Conservation (phyloP, 1,140 invertebrate species). For the Diprion similis region DNA sequence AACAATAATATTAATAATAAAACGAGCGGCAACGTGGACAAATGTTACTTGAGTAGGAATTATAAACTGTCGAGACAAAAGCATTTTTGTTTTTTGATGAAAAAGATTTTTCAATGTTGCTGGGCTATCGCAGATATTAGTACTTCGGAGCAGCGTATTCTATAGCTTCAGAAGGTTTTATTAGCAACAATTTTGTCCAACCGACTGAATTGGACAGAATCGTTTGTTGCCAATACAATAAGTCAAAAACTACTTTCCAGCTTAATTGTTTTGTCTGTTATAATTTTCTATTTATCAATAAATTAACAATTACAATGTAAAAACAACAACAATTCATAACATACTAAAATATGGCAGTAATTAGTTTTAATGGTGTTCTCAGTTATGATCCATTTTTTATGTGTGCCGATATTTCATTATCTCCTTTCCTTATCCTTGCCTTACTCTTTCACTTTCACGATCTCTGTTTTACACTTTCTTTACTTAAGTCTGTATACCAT, state of each 20-base stretch:
- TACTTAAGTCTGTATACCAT: neutral
- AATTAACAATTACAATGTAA: conserved; percentile 21
- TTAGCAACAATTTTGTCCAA: too few species aligned
- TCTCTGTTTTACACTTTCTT: neutral
- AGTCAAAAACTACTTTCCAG: neutral
- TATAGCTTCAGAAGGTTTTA: too few species aligned
- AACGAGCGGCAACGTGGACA: too few species aligned
- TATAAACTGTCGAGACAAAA: too few species aligned
- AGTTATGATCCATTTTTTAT: too few species aligned
- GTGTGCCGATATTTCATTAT: neutral
- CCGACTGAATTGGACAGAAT: too few species aligned
- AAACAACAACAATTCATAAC: conserved; percentile 18
- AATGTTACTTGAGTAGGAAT: too few species aligned
- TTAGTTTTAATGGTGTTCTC: neutral
- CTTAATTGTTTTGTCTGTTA: neutral
- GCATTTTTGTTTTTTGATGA: too few species aligned
- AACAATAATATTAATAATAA: too few species aligned
- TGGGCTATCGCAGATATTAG: too few species aligned
- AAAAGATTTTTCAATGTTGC: too few species aligned
- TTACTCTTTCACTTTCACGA: neutral
- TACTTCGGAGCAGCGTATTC: too few species aligned
- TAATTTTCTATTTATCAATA: conserved; percentile 10
- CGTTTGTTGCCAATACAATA: neutral
- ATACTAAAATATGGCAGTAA: conserved; percentile 21
- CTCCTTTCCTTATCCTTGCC: neutral